Evolutionary conservation across 2,113 vertebrate genomes (phyloP).

Genomic region (Puma concolor): DNA sequence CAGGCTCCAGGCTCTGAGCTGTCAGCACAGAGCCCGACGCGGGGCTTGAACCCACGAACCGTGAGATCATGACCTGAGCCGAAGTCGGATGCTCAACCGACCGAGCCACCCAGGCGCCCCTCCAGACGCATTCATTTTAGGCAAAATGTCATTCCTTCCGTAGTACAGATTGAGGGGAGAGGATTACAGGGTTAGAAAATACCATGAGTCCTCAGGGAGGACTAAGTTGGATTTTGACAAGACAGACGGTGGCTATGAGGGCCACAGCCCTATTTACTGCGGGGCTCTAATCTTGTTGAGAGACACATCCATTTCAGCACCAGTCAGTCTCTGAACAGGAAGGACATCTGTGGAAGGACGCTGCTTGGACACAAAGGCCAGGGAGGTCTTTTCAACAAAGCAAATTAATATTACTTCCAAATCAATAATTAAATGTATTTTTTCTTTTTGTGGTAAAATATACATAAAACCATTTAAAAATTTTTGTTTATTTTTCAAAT

Average conservation of each 20-base stretch:
- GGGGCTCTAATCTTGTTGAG: too few species aligned
- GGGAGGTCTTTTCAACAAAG: background rate
- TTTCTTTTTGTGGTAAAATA: background rate
- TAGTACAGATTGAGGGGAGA: background rate
- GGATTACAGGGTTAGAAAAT: background rate
- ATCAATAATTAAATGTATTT: background rate
- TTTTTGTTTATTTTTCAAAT: too few species aligned
- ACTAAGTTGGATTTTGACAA: background rate
- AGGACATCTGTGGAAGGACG: background rate
- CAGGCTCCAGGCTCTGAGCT: too few species aligned
- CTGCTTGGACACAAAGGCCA: background rate
- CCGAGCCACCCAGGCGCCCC: too few species aligned
- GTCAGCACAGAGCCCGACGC: too few species aligned
- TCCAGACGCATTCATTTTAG: background rate
- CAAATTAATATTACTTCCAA: background rate
- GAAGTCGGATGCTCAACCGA: too few species aligned
- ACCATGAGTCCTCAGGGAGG: background rate
- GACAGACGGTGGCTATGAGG: rapidly evolving
- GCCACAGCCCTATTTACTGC: rapidly evolving
- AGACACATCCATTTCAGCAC: too few species aligned
- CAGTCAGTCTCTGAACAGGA: background rate
- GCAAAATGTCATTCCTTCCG: too few species aligned
- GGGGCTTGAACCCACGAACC: too few species aligned
- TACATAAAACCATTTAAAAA: background rate
- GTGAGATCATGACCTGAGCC: too few species aligned